Evolutionary conservation across 2,888 invertebrate genomes (phyloP).

Genomic region (Dicranocentrus wangi): DNA sequence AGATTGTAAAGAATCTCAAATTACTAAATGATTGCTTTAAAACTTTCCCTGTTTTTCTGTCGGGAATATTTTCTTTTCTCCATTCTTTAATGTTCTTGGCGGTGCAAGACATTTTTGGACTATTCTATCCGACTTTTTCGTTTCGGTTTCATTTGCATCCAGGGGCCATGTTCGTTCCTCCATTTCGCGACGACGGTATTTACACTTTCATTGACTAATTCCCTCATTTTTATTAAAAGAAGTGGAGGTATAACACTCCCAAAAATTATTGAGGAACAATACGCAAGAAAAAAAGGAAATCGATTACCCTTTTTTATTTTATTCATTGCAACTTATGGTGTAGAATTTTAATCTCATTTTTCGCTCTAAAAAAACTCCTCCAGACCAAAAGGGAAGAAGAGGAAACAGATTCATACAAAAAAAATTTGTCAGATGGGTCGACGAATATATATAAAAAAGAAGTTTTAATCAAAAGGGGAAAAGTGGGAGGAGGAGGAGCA

Average conservation of each 20-base stretch:
- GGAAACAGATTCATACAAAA: no score
- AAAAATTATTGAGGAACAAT: conserved; percentile 9
- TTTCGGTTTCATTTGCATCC: no score
- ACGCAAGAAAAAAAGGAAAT: conserved; percentile 17
- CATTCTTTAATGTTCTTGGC: no score
- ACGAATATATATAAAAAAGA: no score
- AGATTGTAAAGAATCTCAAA: conserved; percentile 20
- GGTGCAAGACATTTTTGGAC: no score
- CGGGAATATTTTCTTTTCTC: not conserved
- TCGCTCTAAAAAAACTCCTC: not conserved
- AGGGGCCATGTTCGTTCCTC: no score
- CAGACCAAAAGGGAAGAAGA: not conserved
- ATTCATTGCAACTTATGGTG: conserved; percentile 42
- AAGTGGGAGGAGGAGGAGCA: not conserved
- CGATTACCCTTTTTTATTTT: conserved; percentile 30
- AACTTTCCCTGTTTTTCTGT: conserved; percentile 1
- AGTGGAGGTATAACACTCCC: not conserved
- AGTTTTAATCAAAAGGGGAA: conserved; percentile 46
- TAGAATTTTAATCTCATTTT: conserved; percentile 47
- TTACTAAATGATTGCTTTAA: conserved; percentile 48
- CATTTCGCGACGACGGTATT: no score
- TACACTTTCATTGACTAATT: not conserved
- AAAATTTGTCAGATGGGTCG: no score
- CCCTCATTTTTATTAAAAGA: conserved; percentile 15
- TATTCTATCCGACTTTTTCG: no score